Conservation (phyloP, 2,888 invertebrate species). For the Aphodius granarius region DNA sequence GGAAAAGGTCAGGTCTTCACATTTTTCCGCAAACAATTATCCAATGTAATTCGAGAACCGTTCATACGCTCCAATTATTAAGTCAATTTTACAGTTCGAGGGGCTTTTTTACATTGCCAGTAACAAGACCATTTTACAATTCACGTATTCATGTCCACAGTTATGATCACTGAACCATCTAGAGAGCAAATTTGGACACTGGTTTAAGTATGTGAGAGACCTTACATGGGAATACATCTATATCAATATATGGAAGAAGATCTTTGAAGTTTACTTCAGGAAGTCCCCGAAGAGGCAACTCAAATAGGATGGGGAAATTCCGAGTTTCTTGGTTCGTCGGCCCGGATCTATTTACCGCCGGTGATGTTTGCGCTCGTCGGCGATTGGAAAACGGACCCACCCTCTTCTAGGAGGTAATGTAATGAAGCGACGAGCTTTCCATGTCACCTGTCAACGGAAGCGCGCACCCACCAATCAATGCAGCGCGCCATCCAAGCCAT, state of each 20-base stretch:
- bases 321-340: neutral
- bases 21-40: neutral
- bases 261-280: neutral
- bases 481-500: neutral
- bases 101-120: too few relatives aligned
- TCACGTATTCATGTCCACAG: too few relatives aligned
- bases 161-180: too few relatives aligned
- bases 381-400: neutral
- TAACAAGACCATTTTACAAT: too few relatives aligned
- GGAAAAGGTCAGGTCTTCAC: neutral
- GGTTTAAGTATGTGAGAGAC: too few relatives aligned
- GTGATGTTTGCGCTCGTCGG: neutral
- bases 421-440: neutral
- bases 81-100: neutral
- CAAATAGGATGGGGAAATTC: neutral
- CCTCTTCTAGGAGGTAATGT: neutral
- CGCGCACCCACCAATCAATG: neutral
- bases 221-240: too few relatives aligned
- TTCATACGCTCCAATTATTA: neutral
- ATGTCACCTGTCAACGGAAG: neutral
- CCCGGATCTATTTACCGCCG: neutral
- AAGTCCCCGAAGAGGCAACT: neutral
- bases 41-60: neutral
- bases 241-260: too few relatives aligned
- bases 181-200: too few relatives aligned